Evolutionary conservation across 2,113 vertebrate species (phyloP), one percentile per base, ranked within the genome.

Genomic region (Oophaga pumilio): DNA sequence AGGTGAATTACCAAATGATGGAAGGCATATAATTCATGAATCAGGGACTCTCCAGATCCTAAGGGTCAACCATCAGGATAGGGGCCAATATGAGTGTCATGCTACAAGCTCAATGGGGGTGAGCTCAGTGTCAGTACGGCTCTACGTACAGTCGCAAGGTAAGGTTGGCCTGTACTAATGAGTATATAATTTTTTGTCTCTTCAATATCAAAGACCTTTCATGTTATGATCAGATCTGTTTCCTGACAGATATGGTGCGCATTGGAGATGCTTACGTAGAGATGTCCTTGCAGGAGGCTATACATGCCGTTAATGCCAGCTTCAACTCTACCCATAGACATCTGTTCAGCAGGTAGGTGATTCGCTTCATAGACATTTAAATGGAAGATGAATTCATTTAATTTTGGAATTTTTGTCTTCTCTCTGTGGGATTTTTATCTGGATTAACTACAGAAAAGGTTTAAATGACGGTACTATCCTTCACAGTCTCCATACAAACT

Each of bases 41-140:
- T 92, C 90, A 0, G 94, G 94, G 0, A 91, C 93, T 0, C 91
- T 95, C 85, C 22, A 90, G 11, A 50, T 95, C 64, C 59, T 82
- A 2, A 88, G 89, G n/a, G 93, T 94, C 0, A 92, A 91, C 24
- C 79, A 91, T 82, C 91, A 91, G 0, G 94, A 95, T 90, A 91
- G 92, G 69, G 94, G 94, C 59, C 92, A 92, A 49, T 95, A 94
- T 0, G 93, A 94, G 14, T 95, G 94, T 85, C 94, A 94, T 0
- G 93, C 94, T 33, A 90, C 93, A 89, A 95, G 93, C 0, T 92
- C 92, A 52, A 91, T 93, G 0, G 92, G 94, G 0, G 92, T 89
- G 64, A 84, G 24, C 57, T 91, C 77, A 13, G 8, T 76, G 14
- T 43, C 90, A 0, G 93, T 91, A 6, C 93, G 92, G 87, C 92